Evolutionary conservation across 2,113 vertebrate genomes (phyloP), one percentile per base, ranked within the genome.

Genomic region (Corythaixoides concolor): DNA sequence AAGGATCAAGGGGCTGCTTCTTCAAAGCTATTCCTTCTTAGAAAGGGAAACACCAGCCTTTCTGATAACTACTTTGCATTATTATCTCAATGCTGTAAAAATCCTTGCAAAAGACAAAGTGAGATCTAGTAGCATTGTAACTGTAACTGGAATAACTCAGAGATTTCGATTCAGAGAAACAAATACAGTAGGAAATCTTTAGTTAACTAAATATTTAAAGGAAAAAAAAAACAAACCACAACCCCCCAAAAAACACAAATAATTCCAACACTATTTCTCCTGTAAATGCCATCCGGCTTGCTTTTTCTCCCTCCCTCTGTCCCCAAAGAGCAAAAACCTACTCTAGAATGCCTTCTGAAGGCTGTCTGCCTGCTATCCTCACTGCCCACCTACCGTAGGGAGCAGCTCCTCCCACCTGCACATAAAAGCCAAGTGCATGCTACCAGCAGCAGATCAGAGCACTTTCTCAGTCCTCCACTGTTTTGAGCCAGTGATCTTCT

Each of bases 391-490:
- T 99, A 98, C 98, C 85, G 77, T 94, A 96, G 96, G 96, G 84
- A 93, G 95, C 97, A 97, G 98, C 99, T 98, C 99, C 99, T 98
- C 99, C 99, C 98, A 99, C 98, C 98, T 98, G 98, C 97, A 97
- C 98, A 99, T 99, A 99, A 99, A 99, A 99, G 98, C 99, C 98
- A 98, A 98, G 98, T 97, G 98, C 98, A 98, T 98, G 98, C 98
- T 98, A 98, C 97, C 97, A 94, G 97, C 98, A 94, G 98, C 98
- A 96, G 98, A 97, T 98, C 98, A 97, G 98, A 98, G 97, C 97
- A 97, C 98, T 97, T 97, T 98, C 97, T 96, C 98, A 97, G 97
- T 96, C 97, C 95, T 97, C 97, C 97, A 89, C 97, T 96, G 92
- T 97, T 96, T 97, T 97, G 97, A 98, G 97, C 95, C 96, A 97